phyloP scores from a whole-genome alignment of 2,888 invertebrate genomes.

The Eupithecia vulgata region DNA sequence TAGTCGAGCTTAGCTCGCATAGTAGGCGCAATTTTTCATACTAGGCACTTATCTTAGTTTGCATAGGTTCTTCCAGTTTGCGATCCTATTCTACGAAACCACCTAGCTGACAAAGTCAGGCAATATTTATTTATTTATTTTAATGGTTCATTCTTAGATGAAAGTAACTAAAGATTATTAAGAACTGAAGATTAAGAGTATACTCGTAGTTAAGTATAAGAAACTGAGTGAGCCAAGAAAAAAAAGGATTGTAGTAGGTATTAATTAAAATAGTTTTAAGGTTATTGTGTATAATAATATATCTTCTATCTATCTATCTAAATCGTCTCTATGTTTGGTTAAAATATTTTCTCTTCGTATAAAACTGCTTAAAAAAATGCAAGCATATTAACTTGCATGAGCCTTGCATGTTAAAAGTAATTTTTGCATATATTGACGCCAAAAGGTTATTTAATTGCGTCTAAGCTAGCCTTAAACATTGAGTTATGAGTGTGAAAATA shows the following conservation, averaged over 20 bases:
- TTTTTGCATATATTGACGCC: conserved; percentile 39
- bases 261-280: no score
- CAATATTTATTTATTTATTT: no score
- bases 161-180: no score
- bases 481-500: conserved; percentile 2
- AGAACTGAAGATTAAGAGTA: no score
- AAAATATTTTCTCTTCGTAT: not conserved
- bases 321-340: conserved; percentile 1
- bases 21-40: not conserved
- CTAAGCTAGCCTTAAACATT: conserved; percentile 15
- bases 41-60: not conserved
- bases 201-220: not conserved
- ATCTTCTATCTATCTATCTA: no score
- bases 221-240: no score
- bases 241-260: no score
- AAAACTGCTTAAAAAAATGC: conserved; percentile 15
- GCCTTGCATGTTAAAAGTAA: conserved; percentile 43
- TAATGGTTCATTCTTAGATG: not conserved
- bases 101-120: no score
- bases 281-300: no score
- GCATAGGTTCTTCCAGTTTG: not conserved
- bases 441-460: conserved; percentile 31
- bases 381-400: conserved; percentile 6
- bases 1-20: not conserved
- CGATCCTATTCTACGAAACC: not conserved